Evolutionary conservation across 1,140 invertebrate genomes (phyloP).

Genomic region (Drosophila subobscura): DNA sequence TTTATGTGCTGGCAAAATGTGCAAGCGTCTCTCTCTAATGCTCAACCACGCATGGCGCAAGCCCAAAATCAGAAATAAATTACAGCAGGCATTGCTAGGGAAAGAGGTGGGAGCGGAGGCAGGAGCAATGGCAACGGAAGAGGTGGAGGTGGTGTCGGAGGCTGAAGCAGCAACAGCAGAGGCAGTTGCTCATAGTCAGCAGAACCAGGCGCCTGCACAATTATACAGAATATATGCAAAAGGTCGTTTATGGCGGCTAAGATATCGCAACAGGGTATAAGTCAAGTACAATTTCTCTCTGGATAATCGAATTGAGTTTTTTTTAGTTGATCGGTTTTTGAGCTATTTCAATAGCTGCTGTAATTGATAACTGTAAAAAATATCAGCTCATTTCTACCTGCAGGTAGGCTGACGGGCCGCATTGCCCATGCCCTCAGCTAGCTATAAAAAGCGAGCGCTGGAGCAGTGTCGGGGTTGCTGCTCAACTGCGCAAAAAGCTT

Average conservation of each 20-base stretch:
- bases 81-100: conserved; percentile 41
- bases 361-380: no score
- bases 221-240: background rate
- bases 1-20: conserved; percentile 81
- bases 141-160: background rate
- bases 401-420: no score
- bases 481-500: no score
- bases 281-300: no score
- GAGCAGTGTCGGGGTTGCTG: no score
- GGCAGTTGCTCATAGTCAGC: conserved; percentile 67
- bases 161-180: conserved; percentile 12
- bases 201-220: conserved; percentile 42
- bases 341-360: no score
- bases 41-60: conserved; percentile 77
- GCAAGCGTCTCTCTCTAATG: conserved; percentile 68
- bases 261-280: no score
- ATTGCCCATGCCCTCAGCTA: no score
- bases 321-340: no score
- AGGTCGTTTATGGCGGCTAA: background rate
- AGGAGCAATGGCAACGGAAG: background rate
- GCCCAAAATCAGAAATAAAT: conserved; percentile 78
- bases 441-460: no score
- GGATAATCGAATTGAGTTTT: no score
- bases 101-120: background rate
- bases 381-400: no score